Evolutionary conservation across 1,140 invertebrate species (phyloP).

Genomic region (Megalopta genalis): DNA sequence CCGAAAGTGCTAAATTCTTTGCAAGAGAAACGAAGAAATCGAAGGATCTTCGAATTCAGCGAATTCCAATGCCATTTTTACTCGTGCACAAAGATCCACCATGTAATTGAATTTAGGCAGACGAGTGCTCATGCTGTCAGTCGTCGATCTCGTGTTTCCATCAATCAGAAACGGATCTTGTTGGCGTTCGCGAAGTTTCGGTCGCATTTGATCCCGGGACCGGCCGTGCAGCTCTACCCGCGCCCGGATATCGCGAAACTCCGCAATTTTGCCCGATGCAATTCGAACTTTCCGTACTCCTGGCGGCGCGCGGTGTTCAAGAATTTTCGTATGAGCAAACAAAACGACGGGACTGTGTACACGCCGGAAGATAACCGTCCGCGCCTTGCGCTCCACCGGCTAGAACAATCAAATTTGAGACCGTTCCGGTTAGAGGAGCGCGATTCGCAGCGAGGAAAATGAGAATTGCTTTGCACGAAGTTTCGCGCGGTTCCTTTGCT

Average conservation of each 20-base stretch:
- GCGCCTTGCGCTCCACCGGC: not conserved
- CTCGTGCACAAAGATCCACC: too few species aligned
- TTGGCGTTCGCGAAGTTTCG: not conserved
- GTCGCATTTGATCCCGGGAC: not conserved
- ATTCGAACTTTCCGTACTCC: slow-evolving; percentile 47
- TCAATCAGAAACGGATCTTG: not conserved
- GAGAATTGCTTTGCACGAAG: not conserved
- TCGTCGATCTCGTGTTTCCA: not conserved
- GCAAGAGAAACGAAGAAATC: too few species aligned
- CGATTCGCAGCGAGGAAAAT: not conserved
- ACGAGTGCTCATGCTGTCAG: not conserved
- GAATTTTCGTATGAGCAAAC: slow-evolving; percentile 44
- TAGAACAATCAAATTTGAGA: not conserved
- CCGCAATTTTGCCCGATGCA: slow-evolving; percentile 41
- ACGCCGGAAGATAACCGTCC: slow-evolving; percentile 27
- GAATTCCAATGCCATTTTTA: too few species aligned
- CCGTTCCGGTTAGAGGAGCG: not conserved
- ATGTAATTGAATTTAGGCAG: too few species aligned
- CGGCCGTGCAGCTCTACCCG: not conserved
- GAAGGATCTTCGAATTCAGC: too few species aligned
- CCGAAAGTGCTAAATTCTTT: too few species aligned
- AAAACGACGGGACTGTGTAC: slow-evolving; percentile 24
- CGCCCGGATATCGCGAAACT: slow-evolving; percentile 24
- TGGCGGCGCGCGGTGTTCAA: not conserved
- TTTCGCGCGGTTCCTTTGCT: not conserved